Percentiles rank a stretch among this genome's conserved stretches.
These are phyloP conservation scores for Coccyzus lansbergi DNA, from an alignment of 2,797 vertebrate genomes.

Conservation along the genomic window DNA sequence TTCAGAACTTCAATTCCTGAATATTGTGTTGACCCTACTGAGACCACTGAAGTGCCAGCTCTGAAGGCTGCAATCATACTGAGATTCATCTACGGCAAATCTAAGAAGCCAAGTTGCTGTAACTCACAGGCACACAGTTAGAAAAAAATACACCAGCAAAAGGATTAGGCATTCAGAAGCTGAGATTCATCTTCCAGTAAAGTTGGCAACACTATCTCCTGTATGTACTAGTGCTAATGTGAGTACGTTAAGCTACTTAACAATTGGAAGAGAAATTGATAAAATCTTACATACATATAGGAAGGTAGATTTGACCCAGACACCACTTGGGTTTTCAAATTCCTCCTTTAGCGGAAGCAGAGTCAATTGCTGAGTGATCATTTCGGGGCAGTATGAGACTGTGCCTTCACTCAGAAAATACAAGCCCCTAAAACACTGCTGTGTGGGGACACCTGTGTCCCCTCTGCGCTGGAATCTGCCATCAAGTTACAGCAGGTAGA, in stretches of 20 bases:
- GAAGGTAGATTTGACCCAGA: not conserved
- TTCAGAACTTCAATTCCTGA: conserved; percentile 14
- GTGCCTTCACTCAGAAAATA: accelerated
- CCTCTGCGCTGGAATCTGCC: not conserved
- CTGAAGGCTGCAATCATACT: not conserved
- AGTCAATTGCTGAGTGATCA: not conserved
- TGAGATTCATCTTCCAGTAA: not conserved
- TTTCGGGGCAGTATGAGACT: not conserved
- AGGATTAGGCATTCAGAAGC: not conserved
- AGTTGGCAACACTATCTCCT: not conserved
- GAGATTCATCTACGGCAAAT: not conserved
- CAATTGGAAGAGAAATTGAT: not conserved
- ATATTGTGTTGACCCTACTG: conserved; percentile 9
- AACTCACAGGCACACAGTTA: not conserved
- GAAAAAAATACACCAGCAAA: not conserved
- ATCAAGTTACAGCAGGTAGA: not conserved
- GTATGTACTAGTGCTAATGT: not conserved
- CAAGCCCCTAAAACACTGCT: not conserved
- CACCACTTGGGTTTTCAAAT: not conserved
- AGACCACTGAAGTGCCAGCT: conserved; percentile 5
- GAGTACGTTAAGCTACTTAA: not conserved
- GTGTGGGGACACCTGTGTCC: not conserved
- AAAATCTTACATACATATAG: not conserved
- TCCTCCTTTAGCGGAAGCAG: not conserved
- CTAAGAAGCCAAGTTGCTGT: not conserved